Conservation (phyloP, 1,140 invertebrate genomes). For the Zaprionus africanus region DNA sequence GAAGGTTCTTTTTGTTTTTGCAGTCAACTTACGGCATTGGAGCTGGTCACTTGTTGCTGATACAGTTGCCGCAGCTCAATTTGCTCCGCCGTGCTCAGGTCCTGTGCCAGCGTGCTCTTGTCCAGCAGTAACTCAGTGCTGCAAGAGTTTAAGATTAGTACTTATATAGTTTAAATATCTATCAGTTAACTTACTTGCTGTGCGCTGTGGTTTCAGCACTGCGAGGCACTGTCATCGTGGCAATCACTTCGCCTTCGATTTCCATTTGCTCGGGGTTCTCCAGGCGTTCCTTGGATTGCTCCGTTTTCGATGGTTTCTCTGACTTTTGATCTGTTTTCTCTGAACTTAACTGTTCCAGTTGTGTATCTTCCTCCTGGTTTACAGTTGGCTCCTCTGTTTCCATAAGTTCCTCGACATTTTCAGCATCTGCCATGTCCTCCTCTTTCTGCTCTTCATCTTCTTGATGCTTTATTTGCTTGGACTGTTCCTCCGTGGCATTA, state of each 20-base stretch:
- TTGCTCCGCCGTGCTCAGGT: slow-evolving; percentile 62
- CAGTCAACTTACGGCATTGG: slow-evolving; percentile 55
- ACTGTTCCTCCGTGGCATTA: slow-evolving; percentile 93
- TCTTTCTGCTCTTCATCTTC: slow-evolving; percentile 86
- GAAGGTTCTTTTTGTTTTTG: neutral
- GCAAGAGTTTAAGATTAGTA: neutral
- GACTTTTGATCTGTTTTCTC: slow-evolving; percentile 85
- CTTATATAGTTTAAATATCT: neutral
- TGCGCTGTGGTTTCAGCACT: slow-evolving; percentile 89
- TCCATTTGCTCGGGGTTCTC: slow-evolving; percentile 86
- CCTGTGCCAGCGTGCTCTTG: slow-evolving; percentile 58
- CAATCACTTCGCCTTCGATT: slow-evolving; percentile 90
- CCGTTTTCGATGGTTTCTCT: slow-evolving; percentile 85
- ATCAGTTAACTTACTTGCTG: slow-evolving; percentile 84
- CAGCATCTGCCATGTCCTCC: slow-evolving; percentile 86
- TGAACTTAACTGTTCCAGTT: slow-evolving; percentile 85
- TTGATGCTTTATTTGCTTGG: slow-evolving; percentile 88
- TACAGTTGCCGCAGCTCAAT: slow-evolving; percentile 75
- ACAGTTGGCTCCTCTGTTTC: slow-evolving; percentile 61
- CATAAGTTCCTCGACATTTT: slow-evolving; percentile 84
- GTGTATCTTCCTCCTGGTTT: slow-evolving; percentile 82
- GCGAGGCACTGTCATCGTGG: slow-evolving; percentile 88
- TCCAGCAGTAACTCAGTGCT: slow-evolving; percentile 76
- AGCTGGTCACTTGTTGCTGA: slow-evolving; percentile 68
- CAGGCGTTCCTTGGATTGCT: slow-evolving; percentile 83